A percentile compares a stretch with the other conserved stretches of the same genome.
phyloP scores from a whole-genome alignment of 2,797 vertebrate genomes.

The Megalops cyprinoides region DNA sequence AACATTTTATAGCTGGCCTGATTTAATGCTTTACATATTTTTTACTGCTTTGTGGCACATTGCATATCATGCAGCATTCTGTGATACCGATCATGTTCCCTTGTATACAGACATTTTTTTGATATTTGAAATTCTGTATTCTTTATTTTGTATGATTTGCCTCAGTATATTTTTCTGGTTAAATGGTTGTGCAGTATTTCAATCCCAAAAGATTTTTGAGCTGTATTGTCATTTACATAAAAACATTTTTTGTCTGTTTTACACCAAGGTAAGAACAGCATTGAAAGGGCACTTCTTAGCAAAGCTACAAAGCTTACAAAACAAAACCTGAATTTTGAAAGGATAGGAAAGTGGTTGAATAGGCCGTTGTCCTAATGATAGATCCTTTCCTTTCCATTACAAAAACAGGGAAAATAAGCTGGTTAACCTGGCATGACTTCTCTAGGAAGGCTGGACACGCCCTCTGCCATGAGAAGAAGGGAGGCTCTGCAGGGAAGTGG shows the following conservation, averaged over 20 bases:
- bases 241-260: background rate
- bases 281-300: background rate
- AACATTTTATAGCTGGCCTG: constrained; percentile 60
- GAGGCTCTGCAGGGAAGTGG: constrained; percentile 63
- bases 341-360: background rate
- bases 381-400: background rate
- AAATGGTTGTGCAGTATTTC: background rate
- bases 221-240: background rate
- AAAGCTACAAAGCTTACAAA: too few species aligned
- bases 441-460: background rate
- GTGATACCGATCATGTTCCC: constrained; percentile 59
- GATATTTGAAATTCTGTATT: background rate
- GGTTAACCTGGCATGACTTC: background rate
- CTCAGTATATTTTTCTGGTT: background rate
- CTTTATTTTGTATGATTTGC: background rate
- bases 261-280: too few species aligned
- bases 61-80: constrained; percentile 67
- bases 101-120: background rate
- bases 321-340: background rate
- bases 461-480: constrained; percentile 44
- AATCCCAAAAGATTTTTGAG: background rate
- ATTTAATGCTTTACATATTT: constrained; percentile 55
- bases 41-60: constrained; percentile 66
- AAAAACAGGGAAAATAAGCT: background rate
- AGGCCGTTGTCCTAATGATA: background rate